Percentiles rank a stretch among this genome's conserved stretches.
Conservation (phyloP, 2,113 vertebrate genomes). For the Callospermophilus lateralis region DNA sequence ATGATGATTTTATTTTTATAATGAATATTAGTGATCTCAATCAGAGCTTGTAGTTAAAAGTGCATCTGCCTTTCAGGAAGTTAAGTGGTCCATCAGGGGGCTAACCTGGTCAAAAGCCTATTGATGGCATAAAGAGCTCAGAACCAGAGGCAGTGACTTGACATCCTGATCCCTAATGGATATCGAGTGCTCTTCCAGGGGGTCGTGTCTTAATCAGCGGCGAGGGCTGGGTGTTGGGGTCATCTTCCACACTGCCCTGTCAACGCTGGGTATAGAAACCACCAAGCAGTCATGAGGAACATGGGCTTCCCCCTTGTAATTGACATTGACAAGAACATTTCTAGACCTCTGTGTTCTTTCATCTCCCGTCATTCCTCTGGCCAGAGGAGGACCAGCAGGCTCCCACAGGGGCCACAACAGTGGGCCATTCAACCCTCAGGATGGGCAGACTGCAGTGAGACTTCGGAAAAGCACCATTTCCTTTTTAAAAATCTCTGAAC, state of each 20-base stretch:
- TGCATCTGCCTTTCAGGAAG: not conserved
- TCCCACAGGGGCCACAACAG: not conserved
- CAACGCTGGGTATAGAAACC: not conserved
- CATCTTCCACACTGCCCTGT: not conserved
- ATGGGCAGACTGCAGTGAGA: not conserved
- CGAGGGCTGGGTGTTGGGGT: not conserved
- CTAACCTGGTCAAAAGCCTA: constrained; percentile 53
- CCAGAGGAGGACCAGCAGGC: not conserved
- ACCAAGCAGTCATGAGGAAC: not conserved
- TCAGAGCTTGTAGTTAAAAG: constrained; percentile 29
- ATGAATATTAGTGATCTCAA: constrained; percentile 34
- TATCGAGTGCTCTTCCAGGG: constrained; percentile 36
- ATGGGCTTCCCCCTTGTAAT: not conserved
- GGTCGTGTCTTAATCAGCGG: constrained; percentile 34
- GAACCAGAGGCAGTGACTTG: constrained; percentile 40
- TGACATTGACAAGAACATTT: not conserved
- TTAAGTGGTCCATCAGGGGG: not conserved
- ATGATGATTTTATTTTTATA: constrained; percentile 45
- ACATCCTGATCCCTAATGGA: constrained; percentile 53
- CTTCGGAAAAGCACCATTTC: not conserved
- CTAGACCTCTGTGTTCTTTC: not conserved
- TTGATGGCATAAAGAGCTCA: not conserved
- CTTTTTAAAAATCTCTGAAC: not conserved
- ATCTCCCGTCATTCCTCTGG: not conserved
- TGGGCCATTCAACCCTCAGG: not conserved